A percentile compares a stretch with the other conserved stretches of the same genome.
Evolutionary conservation across 2,888 invertebrate species (phyloP).

Genomic region (Brenthis ino): DNA sequence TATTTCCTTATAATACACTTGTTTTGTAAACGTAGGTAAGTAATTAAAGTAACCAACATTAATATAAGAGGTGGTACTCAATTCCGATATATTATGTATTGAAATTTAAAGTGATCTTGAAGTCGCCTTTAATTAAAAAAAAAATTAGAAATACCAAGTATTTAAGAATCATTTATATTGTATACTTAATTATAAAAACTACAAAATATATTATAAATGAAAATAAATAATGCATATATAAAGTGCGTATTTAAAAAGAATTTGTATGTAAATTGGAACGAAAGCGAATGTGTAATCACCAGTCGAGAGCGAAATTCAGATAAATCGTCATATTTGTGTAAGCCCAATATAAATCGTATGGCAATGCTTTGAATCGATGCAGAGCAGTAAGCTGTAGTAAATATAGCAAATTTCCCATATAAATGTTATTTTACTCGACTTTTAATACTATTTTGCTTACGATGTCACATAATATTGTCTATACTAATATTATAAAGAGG

Average conservation of each 20-base stretch:
- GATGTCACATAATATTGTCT: too few species aligned
- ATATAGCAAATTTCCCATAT: constrained; percentile 13
- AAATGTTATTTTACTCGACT: constrained; percentile 12
- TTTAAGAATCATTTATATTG: too few species aligned
- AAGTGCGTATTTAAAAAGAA: not conserved
- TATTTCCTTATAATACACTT: too few species aligned
- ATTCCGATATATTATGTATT: too few species aligned
- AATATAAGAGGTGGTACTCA: too few species aligned
- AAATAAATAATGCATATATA: not conserved
- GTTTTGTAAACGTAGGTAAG: too few species aligned
- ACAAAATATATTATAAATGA: constrained; percentile 10
- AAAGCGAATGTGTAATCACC: constrained; percentile 17
- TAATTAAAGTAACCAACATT: too few species aligned
- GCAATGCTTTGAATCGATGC: constrained; percentile 10
- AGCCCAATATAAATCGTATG: constrained; percentile 19
- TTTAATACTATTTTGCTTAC: constrained; percentile 2
- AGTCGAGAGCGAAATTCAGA: constrained; percentile 14
- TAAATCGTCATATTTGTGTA: constrained; percentile 19
- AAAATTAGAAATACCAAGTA: too few species aligned
- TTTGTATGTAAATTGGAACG: constrained; percentile 3
- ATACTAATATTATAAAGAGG: too few species aligned
- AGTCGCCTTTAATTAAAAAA: too few species aligned
- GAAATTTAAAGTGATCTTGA: too few species aligned
- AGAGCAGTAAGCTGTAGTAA: constrained; percentile 14
- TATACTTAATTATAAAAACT: not conserved